Conservation (phyloP, 92 coral and sea anemone species). For the Hydrozoanthus gracilis region DNA sequence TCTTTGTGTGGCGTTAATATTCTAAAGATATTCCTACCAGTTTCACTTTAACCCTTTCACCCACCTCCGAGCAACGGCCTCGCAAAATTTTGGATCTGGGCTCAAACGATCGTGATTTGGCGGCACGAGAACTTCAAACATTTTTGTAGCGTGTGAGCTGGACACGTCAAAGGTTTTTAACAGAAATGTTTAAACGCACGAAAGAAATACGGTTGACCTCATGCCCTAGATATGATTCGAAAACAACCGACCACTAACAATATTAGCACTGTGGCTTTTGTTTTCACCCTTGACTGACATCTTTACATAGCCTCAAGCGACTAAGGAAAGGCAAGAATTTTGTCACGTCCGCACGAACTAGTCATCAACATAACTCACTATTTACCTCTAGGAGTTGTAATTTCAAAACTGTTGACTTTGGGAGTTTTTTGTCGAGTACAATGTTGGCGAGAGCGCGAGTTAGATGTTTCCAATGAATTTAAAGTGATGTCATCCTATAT, state of each 20-base stretch:
- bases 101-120: conserved; percentile 25
- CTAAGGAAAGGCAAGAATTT: background rate
- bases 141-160: conserved; percentile 8
- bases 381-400: background rate
- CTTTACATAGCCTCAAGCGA: conserved; percentile 44
- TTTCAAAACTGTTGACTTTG: background rate
- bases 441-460: background rate
- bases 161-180: conserved; percentile 1
- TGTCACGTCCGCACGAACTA: conserved; percentile 31
- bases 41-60: background rate
- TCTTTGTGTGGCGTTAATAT: conserved; percentile 14
- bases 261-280: conserved; percentile 43
- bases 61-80: conserved; percentile 36
- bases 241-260: background rate
- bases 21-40: background rate
- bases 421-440: background rate
- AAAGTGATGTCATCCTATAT: conserved; percentile 39
- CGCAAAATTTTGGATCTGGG: conserved; percentile 36
- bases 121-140: conserved; percentile 43
- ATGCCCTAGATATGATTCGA: conserved; percentile 13
- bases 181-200: background rate
- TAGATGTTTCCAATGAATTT: conserved; percentile 6
- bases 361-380: background rate
- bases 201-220: conserved; percentile 39
- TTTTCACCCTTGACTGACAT: conserved; percentile 44